phyloP scores from a whole-genome alignment of 2,797 vertebrate genomes.

The Sebastes goodei region DNA sequence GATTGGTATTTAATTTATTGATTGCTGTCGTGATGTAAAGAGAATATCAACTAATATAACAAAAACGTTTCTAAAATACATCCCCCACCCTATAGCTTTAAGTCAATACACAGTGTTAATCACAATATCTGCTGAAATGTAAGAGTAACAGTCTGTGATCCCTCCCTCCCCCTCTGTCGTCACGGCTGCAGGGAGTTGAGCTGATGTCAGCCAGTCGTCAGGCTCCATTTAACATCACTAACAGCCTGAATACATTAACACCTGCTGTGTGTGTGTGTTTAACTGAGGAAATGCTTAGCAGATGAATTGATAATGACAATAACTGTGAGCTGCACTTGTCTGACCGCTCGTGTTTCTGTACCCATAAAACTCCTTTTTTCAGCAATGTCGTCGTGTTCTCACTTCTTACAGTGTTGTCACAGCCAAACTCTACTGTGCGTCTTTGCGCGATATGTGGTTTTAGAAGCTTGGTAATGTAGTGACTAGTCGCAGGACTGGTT shows the following conservation, averaged over 20 bases:
- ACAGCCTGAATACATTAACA: conserved; percentile 67
- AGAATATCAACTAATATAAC: too few relatives aligned
- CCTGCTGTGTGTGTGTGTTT: conserved; percentile 4
- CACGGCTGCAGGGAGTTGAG: conserved; percentile 48
- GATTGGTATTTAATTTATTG: too few relatives aligned
- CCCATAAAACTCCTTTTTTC: background rate
- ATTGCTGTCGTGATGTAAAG: too few relatives aligned
- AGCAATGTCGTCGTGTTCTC: background rate
- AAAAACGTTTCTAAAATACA: background rate
- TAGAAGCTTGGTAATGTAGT: background rate
- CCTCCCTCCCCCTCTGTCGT: background rate
- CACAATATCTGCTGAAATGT: background rate
- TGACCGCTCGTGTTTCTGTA: background rate
- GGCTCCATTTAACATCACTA: conserved; percentile 76
- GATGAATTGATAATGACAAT: background rate
- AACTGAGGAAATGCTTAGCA: background rate
- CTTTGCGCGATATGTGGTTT: background rate
- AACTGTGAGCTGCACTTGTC: background rate
- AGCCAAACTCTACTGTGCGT: background rate
- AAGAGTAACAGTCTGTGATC: background rate
- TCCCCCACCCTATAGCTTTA: background rate
- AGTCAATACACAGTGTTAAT: background rate
- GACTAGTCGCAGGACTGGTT: too few relatives aligned
- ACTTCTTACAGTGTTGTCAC: background rate
- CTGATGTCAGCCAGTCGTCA: conserved; percentile 67